Evolutionary conservation across 2,888 invertebrate genomes (phyloP), one percentile per base, ranked within the genome.

Genomic region (Ornithoptera priamus): DNA sequence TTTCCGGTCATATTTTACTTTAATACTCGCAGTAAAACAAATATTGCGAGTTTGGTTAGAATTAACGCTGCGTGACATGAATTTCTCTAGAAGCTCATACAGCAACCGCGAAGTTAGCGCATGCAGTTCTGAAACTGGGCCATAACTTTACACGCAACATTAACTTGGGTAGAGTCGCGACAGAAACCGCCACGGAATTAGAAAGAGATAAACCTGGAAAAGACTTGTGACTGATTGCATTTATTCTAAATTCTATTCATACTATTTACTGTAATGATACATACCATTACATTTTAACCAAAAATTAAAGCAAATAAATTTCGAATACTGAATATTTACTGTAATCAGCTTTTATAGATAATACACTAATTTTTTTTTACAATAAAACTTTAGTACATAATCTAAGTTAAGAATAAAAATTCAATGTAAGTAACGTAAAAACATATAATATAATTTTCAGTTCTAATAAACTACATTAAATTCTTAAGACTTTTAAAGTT

Each of bases 71-170:
- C 86, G 83, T 86, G 82, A 83, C 85, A 78, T 82, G 85, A 85
- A 85, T 85, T 82, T 83, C 81, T 82, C 78, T 77, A 82, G 82
- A 78, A 86, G 79, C 79, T 84, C 84, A 80, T 83, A 81, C 76
- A 81, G 78, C 79, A 78, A 76, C 76, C 76, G 81, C 82, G 81
- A 82, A 86, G 85, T 87, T 85, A 82, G 86, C 78, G 86, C 85
- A 84, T 87, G 87, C 86, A 89, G 85, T 84, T 77, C 80, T 75
- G 81, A 80, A 85, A 86, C 85, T 84, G 81, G 83, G 83, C 86
- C 82, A 86, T 90, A 88, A 90, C 85, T 91, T 88, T 82, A 85
- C 88, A 90, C 87, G 89, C 89, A 85, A 91, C 90, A 90, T 91
- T 91, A 90, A 90, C 82, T 87, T 83, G 81, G 83, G 81, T 81